Evolutionary conservation across 2,797 vertebrate species (phyloP).

Genomic region (Trachurus trachurus): DNA sequence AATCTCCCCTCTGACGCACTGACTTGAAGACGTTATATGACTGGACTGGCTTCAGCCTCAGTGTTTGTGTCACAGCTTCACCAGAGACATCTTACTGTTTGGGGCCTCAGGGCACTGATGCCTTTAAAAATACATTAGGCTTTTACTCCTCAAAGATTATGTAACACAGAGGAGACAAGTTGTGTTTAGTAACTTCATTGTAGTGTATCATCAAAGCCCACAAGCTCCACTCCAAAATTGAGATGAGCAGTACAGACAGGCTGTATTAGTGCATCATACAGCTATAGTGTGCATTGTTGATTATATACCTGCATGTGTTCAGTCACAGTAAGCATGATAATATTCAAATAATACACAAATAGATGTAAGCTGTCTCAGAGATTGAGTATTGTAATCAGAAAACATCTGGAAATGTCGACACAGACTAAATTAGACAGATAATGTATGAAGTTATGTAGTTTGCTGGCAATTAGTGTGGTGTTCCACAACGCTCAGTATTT

Average conservation of each 20-base stretch:
- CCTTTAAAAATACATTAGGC: conserved; percentile 54
- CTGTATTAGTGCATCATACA: neutral
- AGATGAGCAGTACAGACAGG: neutral
- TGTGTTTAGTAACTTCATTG: conserved; percentile 31
- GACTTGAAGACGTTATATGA: conserved; percentile 22
- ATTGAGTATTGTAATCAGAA: neutral
- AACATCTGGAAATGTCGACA: too few species aligned
- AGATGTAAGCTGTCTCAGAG: neutral
- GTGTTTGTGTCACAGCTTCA: conserved; percentile 37
- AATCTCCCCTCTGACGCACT: conserved; percentile 41
- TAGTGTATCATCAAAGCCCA: neutral
- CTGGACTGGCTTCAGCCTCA: conserved; percentile 32
- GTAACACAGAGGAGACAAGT: conserved; percentile 31
- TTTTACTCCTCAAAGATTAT: conserved; percentile 47
- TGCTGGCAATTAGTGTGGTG: too few species aligned
- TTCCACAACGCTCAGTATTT: too few species aligned
- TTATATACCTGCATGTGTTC: conserved; percentile 15
- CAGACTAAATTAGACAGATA: too few species aligned
- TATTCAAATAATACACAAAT: neutral
- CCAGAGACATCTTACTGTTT: conserved; percentile 29
- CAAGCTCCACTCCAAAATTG: conserved; percentile 28
- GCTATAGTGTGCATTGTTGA: neutral
- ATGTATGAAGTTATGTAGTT: too few species aligned
- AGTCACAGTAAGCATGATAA: neutral
- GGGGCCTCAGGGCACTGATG: conserved; percentile 16